Conservation (phyloP, 2,113 vertebrate genomes). For the Entomyzon cyanotis region DNA sequence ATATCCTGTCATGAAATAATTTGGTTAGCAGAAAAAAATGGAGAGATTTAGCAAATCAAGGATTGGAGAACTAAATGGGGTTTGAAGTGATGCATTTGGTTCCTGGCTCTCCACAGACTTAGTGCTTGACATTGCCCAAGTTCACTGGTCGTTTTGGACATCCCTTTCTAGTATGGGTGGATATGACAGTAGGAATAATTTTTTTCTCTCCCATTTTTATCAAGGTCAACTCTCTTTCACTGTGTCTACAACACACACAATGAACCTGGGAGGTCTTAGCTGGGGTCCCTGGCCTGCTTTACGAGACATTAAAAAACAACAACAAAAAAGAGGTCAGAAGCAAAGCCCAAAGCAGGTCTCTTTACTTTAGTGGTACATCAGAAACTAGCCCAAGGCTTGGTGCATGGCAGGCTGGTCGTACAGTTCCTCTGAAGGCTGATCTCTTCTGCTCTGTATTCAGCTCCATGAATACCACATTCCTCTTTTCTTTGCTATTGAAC, state of each 20-base stretch:
- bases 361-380: not conserved
- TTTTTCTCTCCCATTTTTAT: not conserved
- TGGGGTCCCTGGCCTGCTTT: not conserved
- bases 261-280: not conserved
- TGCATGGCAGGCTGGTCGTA: not conserved
- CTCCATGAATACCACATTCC: not conserved
- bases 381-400: not conserved
- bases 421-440: not conserved
- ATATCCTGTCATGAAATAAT: not conserved
- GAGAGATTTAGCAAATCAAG: not conserved
- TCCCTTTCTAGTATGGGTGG: not conserved
- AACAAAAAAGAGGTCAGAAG: not conserved
- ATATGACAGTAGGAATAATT: not conserved
- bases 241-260: not conserved
- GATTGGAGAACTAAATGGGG: not conserved
- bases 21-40: not conserved
- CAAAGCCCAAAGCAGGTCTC: not conserved
- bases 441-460: conserved; percentile 29
- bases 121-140: not conserved
- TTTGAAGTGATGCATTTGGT: not conserved
- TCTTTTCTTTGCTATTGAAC: conserved; percentile 32
- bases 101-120: not conserved
- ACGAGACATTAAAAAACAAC: not conserved
- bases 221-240: not conserved
- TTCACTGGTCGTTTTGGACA: not conserved